Conservation (phyloP, 1,140 invertebrate species). For the Neomicropteryx cornuta region DNA sequence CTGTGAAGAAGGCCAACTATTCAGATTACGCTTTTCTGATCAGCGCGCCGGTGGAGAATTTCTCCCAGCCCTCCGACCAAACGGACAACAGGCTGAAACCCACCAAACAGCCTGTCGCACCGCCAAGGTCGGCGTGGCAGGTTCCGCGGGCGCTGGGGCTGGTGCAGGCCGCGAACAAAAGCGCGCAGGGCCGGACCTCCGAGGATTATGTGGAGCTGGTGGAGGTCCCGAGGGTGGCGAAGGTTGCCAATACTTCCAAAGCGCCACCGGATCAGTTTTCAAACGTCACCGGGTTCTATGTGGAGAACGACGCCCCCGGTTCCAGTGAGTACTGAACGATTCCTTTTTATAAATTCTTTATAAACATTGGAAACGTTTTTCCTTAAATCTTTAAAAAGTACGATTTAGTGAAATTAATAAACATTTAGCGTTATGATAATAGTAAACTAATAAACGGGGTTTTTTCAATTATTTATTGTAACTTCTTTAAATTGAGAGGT, state of each 20-base stretch:
- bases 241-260: background rate
- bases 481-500: background rate
- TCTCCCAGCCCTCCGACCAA: slow-evolving; percentile 6
- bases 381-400: background rate
- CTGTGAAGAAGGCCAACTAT: too few species aligned
- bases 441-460: background rate
- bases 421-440: background rate
- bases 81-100: slow-evolving; percentile 7
- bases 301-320: slow-evolving; percentile 14
- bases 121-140: slow-evolving; percentile 14
- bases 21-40: too few species aligned
- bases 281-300: slow-evolving; percentile 13
- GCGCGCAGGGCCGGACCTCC: background rate
- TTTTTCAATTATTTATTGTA: background rate
- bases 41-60: slow-evolving; percentile 11
- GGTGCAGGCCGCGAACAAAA: too few species aligned
- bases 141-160: slow-evolving; percentile 9
- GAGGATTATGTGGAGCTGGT: slow-evolving; percentile 14
- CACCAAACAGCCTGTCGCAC: slow-evolving; percentile 11
- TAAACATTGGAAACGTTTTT: background rate
- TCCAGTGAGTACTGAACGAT: slow-evolving; percentile 14
- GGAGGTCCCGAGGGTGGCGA: slow-evolving; percentile 11
- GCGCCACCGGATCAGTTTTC: slow-evolving; percentile 2
- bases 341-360: slow-evolving; percentile 1
- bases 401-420: background rate